Evolutionary conservation across 2,113 vertebrate genomes (phyloP).

Genomic region (Menura novaehollandiae): DNA sequence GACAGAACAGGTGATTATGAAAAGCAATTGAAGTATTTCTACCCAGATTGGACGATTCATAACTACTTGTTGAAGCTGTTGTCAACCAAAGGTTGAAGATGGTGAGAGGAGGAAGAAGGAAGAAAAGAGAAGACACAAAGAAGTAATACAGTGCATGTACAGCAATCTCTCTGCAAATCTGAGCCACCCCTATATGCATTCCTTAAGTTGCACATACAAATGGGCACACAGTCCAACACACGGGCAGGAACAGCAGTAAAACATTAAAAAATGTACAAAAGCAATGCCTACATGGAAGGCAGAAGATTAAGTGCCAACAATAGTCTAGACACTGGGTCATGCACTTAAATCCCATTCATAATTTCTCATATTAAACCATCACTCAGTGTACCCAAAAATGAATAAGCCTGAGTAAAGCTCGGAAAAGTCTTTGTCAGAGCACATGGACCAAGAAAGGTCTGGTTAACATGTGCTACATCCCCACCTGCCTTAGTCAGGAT

Average conservation of each 20-base stretch:
- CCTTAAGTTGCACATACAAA: neutral
- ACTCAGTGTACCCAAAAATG: neutral
- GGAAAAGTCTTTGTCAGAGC: neutral
- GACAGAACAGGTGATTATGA: conserved; percentile 11
- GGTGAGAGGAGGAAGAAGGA: neutral
- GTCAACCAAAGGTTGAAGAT: neutral
- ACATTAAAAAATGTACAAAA: neutral
- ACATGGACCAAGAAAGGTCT: neutral
- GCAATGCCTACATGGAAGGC: neutral
- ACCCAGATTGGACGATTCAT: neutral
- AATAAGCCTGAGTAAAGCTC: neutral
- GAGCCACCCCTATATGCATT: neutral
- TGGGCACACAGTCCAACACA: neutral
- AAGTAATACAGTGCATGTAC: neutral
- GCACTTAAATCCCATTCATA: neutral
- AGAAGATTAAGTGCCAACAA: neutral
- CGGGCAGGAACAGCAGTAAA: neutral
- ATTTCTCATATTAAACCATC: neutral
- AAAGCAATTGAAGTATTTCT: conserved; percentile 2
- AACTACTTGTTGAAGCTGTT: neutral
- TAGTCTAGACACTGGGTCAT: neutral
- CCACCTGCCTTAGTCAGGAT: conserved; percentile 21
- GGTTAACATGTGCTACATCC: neutral
- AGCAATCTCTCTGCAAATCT: neutral
- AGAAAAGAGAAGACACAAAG: neutral